Evolutionary conservation across 2,797 vertebrate species (phyloP).

Genomic region (Neosalanx taihuensis): DNA sequence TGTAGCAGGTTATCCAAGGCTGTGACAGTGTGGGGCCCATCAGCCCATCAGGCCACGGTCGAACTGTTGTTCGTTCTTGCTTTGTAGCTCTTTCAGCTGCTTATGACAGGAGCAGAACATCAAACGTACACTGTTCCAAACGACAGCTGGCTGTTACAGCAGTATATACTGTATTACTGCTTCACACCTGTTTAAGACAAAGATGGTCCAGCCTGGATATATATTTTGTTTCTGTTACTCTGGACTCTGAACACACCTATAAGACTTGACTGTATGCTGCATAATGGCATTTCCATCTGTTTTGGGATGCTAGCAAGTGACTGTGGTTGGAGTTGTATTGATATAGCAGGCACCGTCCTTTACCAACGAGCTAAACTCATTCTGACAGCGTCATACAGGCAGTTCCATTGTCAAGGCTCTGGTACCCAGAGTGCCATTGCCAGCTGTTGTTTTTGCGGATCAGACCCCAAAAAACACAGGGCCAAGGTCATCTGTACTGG

Average conservation of each 20-base stretch:
- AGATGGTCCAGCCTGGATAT: not conserved
- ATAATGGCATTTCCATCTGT: not conserved
- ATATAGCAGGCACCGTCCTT: constrained; percentile 63
- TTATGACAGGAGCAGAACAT: constrained; percentile 12
- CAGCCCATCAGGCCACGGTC: constrained; percentile 19
- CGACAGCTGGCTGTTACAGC: constrained; percentile 21
- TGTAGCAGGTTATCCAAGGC: constrained; percentile 53
- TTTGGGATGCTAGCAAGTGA: constrained; percentile 7
- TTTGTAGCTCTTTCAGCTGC: constrained; percentile 22
- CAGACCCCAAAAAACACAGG: constrained; percentile 74
- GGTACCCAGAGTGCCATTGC: constrained; percentile 65
- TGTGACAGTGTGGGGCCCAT: constrained; percentile 33
- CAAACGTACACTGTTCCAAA: constrained; percentile 18
- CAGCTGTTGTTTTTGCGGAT: constrained; percentile 77
- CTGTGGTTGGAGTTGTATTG: constrained; percentile 47
- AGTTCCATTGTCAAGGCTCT: constrained; percentile 66
- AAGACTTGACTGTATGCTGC: not conserved
- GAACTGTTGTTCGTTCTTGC: constrained; percentile 24
- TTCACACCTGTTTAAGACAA: not conserved
- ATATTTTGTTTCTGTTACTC: not conserved
- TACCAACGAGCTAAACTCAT: constrained; percentile 65
- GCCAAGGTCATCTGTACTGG: constrained; percentile 63
- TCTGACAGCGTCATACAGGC: constrained; percentile 73
- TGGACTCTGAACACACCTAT: not conserved
- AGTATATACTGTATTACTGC: constrained; percentile 1